Evolutionary conservation across 2,113 vertebrate genomes (phyloP).

Genomic region (Sclerurus mexicanus): DNA sequence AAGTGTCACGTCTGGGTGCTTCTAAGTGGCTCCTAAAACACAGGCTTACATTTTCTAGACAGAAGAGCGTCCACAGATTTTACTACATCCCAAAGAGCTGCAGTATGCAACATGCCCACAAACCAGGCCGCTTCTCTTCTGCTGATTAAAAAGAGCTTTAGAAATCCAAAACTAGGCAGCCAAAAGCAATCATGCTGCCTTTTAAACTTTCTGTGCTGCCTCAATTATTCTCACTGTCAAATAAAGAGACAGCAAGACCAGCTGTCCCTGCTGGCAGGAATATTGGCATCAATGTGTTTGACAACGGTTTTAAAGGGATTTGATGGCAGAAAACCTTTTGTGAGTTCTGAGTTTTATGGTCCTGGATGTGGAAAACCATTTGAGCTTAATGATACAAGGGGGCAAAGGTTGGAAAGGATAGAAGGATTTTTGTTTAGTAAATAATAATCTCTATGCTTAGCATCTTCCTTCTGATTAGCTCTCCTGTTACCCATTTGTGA

Average conservation of each 20-base stretch:
- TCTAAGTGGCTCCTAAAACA: neutral
- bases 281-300: constrained; percentile 32
- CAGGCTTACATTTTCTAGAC: neutral
- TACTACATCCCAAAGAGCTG: neutral
- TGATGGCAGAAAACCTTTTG: constrained; percentile 37
- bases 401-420: neutral
- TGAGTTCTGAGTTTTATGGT: constrained; percentile 3
- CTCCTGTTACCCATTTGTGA: neutral
- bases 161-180: constrained; percentile 52
- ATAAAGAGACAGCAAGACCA: constrained; percentile 48
- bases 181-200: constrained; percentile 42
- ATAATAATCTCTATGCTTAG: neutral
- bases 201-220: constrained; percentile 48
- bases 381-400: neutral
- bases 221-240: constrained; percentile 48
- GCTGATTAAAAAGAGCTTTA: constrained; percentile 43
- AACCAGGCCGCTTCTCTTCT: neutral
- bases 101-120: neutral
- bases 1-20: neutral
- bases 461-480: neutral
- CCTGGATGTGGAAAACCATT: neutral
- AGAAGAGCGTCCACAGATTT: neutral
- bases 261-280: constrained; percentile 53
- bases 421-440: constrained; percentile 17
- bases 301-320: constrained; percentile 29